phyloP scores from a whole-genome alignment of 2,113 vertebrate genomes.

The Oreocharis arfaki region DNA sequence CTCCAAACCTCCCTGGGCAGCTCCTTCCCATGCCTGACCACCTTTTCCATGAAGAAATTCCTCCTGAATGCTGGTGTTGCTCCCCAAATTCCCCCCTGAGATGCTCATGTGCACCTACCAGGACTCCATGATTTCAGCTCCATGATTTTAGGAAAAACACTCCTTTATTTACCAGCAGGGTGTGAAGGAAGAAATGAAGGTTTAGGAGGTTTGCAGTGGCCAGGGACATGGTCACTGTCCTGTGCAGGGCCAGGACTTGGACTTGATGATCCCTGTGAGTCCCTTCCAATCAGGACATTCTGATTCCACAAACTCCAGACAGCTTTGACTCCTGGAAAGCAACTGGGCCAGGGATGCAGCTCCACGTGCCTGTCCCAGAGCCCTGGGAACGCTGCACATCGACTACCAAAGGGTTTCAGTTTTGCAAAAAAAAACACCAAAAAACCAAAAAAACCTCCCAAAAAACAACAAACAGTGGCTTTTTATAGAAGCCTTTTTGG shows the following conservation, averaged over 20 bases:
- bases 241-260: neutral
- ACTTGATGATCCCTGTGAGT: neutral
- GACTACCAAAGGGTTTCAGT: neutral
- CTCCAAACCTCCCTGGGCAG: neutral
- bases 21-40: neutral
- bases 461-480: neutral
- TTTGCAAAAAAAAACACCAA: neutral
- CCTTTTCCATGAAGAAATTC: neutral
- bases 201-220: neutral
- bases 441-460: neutral
- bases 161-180: neutral
- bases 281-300: neutral
- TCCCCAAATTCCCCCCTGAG: neutral
- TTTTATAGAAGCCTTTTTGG: constrained; percentile 56
- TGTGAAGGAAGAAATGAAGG: neutral
- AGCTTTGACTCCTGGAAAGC: neutral
- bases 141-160: neutral
- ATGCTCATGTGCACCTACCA: neutral
- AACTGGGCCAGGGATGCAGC: neutral
- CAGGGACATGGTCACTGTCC: neutral
- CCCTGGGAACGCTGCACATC: neutral
- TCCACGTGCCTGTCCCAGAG: neutral
- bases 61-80: neutral
- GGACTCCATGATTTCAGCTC: neutral
- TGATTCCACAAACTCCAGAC: neutral